These are phyloP conservation scores for Sepiola atlantica DNA, from an alignment of 2,888 invertebrate species.

Conservation along the genomic window DNA sequence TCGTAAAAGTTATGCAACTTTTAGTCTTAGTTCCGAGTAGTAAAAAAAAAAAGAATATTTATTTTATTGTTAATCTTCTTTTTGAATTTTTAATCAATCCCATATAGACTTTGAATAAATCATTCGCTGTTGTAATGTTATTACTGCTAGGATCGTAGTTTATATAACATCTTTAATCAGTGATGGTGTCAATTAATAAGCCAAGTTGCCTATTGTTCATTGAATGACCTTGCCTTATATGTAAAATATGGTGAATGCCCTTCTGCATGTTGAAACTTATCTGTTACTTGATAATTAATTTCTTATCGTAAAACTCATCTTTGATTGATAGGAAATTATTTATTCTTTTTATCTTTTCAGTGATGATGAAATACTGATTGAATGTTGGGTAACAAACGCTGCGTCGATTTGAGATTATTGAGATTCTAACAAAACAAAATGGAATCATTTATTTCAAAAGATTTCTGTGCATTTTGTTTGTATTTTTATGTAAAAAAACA, in stretches of 20 bases:
- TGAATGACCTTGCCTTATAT: neutral
- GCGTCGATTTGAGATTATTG: neutral
- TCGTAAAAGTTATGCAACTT: neutral
- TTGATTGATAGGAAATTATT: slow-evolving; percentile 32
- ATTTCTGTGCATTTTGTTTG: neutral
- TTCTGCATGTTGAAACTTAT: neutral
- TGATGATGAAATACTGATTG: neutral
- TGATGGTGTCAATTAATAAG: neutral
- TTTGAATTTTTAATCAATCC: neutral
- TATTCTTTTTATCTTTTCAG: neutral
- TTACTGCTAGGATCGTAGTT: neutral
- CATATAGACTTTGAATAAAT: neutral
- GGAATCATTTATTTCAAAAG: neutral
- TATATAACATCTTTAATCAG: neutral
- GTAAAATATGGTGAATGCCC: neutral
- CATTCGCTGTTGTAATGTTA: neutral
- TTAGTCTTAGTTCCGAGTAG: neutral
- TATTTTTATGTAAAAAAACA: neutral
- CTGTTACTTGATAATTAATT: slow-evolving; percentile 16
- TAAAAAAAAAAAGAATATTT: neutral
- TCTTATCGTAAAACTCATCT: slow-evolving; percentile 32
- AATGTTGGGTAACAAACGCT: neutral
- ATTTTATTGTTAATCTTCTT: neutral
- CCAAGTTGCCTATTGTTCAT: neutral
- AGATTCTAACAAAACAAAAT: neutral